Evolutionary conservation across 2,797 vertebrate genomes (phyloP), one percentile per base, ranked within the genome.

Genomic region (Leptodactylus fallax): DNA sequence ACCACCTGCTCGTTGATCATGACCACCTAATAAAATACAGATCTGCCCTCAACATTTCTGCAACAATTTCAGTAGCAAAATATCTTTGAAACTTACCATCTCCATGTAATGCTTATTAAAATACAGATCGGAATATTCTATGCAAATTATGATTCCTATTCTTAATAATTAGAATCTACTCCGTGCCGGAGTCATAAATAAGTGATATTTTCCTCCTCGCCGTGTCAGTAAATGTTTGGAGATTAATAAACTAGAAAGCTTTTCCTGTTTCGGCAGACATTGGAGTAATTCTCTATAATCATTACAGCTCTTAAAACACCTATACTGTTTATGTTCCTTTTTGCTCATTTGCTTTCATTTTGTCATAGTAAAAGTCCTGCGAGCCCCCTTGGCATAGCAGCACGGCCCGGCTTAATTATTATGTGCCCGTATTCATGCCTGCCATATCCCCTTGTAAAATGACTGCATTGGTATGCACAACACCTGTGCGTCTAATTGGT

Each of bases 191-290:
- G 47, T 77, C 21, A 17, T 85, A 76, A 61, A 49, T 49, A 47
- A 23, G 69, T 85, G 17, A 45, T 76, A 49, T 49, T 76, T 85
- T 74, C 69, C 53, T 36, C 53, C 81, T 69, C 27, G 71, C 45
- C 58, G 17, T 23, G 27, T 14, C 14, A 58, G 65, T 36, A 81
- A 81, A 72, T 79, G 63, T 83, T 83, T 83, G 53, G 67, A 61
- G 74, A 74, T 79, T 17, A 86, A 69, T 69, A 47, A 49, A 85
- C 56, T 51, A 81, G 81, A 76, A 87, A 87, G 69, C 58, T 72
- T 87, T 87, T 87, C 86, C 86, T 83, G 71, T 87, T 81, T 81
- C 49, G 13, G 71, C 80, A 87, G 86, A 87, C 86, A 45, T 83
- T 77, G 81, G 23, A 58, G 60, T 67, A 83, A 87, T 67, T 65